These are phyloP conservation scores for Urophycis tenuis DNA, from an alignment of 2,797 vertebrate genomes.

Conservation along the genomic window DNA sequence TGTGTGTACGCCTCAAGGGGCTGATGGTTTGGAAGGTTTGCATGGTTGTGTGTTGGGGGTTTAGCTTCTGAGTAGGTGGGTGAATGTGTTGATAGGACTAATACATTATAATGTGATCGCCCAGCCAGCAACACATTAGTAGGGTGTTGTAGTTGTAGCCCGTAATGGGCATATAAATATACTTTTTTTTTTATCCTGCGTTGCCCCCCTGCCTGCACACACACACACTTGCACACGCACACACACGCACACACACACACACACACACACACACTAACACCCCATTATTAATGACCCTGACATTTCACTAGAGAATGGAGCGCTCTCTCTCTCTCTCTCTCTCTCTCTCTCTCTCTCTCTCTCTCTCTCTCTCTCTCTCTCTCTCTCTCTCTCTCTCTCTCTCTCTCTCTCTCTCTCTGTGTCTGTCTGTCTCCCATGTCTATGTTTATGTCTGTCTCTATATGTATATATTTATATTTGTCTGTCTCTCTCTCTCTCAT, in stretches of 20 bases:
- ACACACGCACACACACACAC: neutral
- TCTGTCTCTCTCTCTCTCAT: neutral
- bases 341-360: neutral
- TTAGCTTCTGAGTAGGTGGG: neutral
- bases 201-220: neutral
- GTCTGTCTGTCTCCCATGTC: neutral
- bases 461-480: too few relatives aligned
- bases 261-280: neutral
- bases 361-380: neutral
- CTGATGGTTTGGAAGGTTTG: neutral
- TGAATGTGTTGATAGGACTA: neutral
- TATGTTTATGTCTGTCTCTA: neutral
- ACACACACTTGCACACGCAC: neutral
- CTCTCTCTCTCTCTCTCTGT: neutral
- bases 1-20: slow-evolving; percentile 6
- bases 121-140: neutral
- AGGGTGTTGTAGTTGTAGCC: neutral
- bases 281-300: neutral
- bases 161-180: neutral
- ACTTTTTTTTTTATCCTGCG: neutral
- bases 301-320: neutral
- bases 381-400: neutral
- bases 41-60: neutral
- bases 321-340: neutral
- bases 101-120: neutral